Conservation (phyloP, 1,140 invertebrate species). For the Lepidotrigona ventralis region DNA sequence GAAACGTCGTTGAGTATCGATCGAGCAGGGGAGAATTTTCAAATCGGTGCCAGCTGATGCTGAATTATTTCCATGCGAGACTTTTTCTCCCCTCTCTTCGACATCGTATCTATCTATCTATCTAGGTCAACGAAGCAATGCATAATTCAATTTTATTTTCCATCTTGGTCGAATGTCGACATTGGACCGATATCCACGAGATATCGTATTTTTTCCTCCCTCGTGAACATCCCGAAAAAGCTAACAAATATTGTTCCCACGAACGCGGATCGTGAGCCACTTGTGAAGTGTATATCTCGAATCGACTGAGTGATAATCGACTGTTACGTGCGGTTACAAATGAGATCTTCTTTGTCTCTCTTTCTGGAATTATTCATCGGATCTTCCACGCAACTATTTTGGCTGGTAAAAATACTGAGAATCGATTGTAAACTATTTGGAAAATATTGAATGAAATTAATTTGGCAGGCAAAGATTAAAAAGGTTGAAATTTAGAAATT, state of each 20-base stretch:
- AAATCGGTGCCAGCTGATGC: slow-evolving; percentile 15
- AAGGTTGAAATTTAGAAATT: too few relatives aligned
- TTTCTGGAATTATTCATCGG: background rate
- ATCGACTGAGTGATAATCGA: background rate
- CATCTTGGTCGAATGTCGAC: background rate
- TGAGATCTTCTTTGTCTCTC: background rate
- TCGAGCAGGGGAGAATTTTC: slow-evolving; percentile 23
- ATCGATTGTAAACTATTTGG: background rate
- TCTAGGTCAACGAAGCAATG: slow-evolving; percentile 45
- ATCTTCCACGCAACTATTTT: background rate
- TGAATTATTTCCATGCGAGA: slow-evolving; percentile 23
- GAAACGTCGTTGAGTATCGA: slow-evolving; percentile 13
- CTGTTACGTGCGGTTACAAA: background rate
- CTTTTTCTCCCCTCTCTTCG: background rate
- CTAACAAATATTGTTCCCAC: background rate
- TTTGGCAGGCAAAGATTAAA: background rate
- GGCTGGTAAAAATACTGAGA: background rate
- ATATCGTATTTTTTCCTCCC: background rate
- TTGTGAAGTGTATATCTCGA: background rate
- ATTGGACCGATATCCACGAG: background rate
- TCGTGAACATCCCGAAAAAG: background rate
- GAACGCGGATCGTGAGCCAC: background rate
- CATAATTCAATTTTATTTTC: slow-evolving; percentile 64
- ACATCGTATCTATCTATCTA: background rate
- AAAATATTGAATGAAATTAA: background rate